phyloP scores from a whole-genome alignment of 2,888 invertebrate genomes.

The Aplocera efformata region DNA sequence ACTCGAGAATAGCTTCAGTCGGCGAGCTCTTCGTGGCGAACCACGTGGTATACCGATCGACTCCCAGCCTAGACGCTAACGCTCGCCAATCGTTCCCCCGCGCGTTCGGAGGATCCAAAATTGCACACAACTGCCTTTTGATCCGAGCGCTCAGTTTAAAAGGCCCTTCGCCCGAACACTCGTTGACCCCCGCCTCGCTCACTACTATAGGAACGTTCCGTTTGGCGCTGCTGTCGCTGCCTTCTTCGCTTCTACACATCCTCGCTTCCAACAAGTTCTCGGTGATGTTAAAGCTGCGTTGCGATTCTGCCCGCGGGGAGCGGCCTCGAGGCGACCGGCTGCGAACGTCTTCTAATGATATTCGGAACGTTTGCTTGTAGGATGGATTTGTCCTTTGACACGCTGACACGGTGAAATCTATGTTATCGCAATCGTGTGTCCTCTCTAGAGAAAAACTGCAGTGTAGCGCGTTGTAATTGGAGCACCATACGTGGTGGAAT shows the following conservation, averaged over 20 bases:
- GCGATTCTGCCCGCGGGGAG: slow-evolving; percentile 71
- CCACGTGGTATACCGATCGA: slow-evolving; percentile 97
- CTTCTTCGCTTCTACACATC: slow-evolving; percentile 72
- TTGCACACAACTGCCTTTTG: slow-evolving; percentile 78
- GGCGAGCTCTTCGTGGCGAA: slow-evolving; percentile 98
- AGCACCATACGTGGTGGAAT: slow-evolving; percentile 94
- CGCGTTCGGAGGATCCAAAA: slow-evolving; percentile 94
- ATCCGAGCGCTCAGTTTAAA: slow-evolving; percentile 81
- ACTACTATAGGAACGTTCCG: slow-evolving; percentile 74
- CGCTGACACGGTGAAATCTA: slow-evolving; percentile 70
- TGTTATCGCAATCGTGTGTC: slow-evolving; percentile 79
- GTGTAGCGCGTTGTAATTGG: slow-evolving; percentile 91
- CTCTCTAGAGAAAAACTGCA: slow-evolving; percentile 93
- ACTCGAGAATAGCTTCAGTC: slow-evolving; percentile 96
- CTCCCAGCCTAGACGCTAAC: slow-evolving; percentile 94
- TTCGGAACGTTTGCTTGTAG: slow-evolving; percentile 73
- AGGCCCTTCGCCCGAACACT: slow-evolving; percentile 81
- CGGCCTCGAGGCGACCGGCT: slow-evolving; percentile 71
- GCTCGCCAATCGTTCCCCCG: slow-evolving; percentile 98
- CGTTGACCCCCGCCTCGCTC: slow-evolving; percentile 81
- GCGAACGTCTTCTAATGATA: slow-evolving; percentile 68
- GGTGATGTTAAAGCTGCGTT: slow-evolving; percentile 72
- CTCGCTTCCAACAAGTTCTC: slow-evolving; percentile 71
- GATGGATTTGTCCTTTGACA: slow-evolving; percentile 74
- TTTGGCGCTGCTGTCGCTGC: slow-evolving; percentile 65